Evolutionary conservation across 2,113 vertebrate genomes (phyloP), one percentile per base, ranked within the genome.

Genomic region (Empidonax alnorum): DNA sequence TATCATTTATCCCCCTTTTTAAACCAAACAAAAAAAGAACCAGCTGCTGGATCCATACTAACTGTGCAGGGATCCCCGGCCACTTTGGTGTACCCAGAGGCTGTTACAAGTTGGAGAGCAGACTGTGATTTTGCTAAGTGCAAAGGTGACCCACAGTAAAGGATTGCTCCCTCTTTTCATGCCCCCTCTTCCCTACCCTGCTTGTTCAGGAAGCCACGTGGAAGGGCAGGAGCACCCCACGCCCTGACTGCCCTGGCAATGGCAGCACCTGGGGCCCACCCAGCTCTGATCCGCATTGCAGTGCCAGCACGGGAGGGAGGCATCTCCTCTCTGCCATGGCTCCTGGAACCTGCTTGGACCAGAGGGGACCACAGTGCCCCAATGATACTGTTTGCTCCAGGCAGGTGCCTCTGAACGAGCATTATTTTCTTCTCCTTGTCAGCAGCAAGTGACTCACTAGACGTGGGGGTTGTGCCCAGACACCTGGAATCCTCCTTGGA

Each of bases 121-220:
- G 47, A 10, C 2, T 5, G 25, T 12, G 61, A 50, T 71, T 68
- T 47, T 9, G 19, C 52, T 9, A 33, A 35, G 55, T 2, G 14
- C 46, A 39, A 19, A 82, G 35, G 28, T 39, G 24, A 49, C 14
- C n/a, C 49, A 4, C 3, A 18, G 28, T 3, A 25, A 21, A 47
- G 78, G 71, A 52, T 39, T 59, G 28, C 28, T 53, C 46, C 16
- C 47, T 44, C 53, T 20, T 33, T 58, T 24, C 0, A 0, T 10
- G 37, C 24, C 23, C 21, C 7, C 35, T 62, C 7, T 42, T 37
- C 41, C 37, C 69, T 8, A 3, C 65, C 28, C 22, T 15, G 19
- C 2, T 0, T 0, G 0, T 4, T 42, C 62, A 39, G 62, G 35
- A 19, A n/a, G 73, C 30, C 31, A 0, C 0, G 2, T 0, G 0